Conservation (phyloP, 2,888 invertebrate species). For the Cabera pusaria region DNA sequence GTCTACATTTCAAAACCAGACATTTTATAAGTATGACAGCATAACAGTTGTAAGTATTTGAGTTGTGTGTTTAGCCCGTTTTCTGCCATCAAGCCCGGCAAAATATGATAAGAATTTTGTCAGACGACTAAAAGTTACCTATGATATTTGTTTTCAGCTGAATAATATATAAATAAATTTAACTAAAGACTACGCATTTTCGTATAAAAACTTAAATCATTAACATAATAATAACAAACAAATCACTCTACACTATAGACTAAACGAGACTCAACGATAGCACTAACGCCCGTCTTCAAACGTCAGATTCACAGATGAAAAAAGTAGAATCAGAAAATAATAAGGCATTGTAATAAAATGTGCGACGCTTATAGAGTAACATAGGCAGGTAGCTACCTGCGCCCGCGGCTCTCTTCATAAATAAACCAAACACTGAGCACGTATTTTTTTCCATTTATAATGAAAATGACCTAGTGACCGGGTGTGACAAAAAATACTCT, state of each 20-base stretch:
- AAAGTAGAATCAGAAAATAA: slow-evolving; percentile 7
- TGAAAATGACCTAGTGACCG: slow-evolving; percentile 53
- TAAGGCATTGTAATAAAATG: slow-evolving; percentile 12
- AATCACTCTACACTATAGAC: neutral
- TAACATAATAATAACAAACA: slow-evolving; percentile 5
- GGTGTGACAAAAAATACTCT: slow-evolving; percentile 68
- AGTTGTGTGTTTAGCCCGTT: no score
- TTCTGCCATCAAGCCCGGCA: no score
- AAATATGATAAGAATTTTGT: no score
- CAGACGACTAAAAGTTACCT: no score
- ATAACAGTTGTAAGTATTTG: no score
- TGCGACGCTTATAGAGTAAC: slow-evolving; percentile 14
- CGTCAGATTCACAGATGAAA: neutral
- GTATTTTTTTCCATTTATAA: slow-evolving; percentile 38
- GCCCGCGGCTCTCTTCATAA: slow-evolving; percentile 38
- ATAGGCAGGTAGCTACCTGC: slow-evolving; percentile 32
- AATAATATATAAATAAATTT: no score
- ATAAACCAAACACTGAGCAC: slow-evolving; percentile 42
- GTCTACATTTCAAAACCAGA: slow-evolving; percentile 1
- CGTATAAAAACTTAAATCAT: slow-evolving; percentile 5
- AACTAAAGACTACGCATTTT: no score
- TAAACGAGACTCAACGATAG: slow-evolving; percentile 4
- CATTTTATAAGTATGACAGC: no score
- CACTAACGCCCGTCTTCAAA: slow-evolving; percentile 1
- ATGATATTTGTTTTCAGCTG: no score